Evolutionary conservation across 2,888 invertebrate genomes (phyloP).

Genomic region (Ectemnius cavifrons): DNA sequence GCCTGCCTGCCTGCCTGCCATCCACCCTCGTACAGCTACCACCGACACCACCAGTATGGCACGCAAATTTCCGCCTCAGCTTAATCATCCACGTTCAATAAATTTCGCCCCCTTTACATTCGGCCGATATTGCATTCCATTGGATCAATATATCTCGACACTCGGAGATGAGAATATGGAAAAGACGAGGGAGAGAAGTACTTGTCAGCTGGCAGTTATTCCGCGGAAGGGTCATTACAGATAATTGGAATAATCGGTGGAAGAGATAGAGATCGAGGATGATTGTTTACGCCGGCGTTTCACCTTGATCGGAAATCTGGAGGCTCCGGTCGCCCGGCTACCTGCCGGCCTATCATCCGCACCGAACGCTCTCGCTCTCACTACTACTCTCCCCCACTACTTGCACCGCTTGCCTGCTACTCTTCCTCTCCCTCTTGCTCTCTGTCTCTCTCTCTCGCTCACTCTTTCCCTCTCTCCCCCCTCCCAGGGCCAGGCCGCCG

Average conservation of each 20-base stretch:
- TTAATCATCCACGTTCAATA: too few relatives aligned
- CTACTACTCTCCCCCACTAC: neutral
- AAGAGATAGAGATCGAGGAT: too few relatives aligned
- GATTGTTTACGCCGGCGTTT: too few relatives aligned
- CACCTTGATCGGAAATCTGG: too few relatives aligned
- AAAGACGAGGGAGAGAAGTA: too few relatives aligned
- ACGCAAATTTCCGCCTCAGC: neutral
- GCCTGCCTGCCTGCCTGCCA: constrained; percentile 11
- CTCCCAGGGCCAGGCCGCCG: neutral
- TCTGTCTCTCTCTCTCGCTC: neutral
- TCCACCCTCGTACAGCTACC: constrained; percentile 18
- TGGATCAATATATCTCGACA: too few relatives aligned
- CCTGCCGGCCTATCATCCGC: constrained; percentile 22
- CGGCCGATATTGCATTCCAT: too few relatives aligned
- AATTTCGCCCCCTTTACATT: too few relatives aligned
- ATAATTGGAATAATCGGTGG: too few relatives aligned
- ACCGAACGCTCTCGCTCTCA: constrained; percentile 14
- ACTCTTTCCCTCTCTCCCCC: constrained; percentile 3
- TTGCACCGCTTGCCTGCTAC: neutral
- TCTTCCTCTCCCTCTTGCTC: neutral
- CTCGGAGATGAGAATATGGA: too few relatives aligned
- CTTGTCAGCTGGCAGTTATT: too few relatives aligned
- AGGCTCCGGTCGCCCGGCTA: constrained; percentile 13
- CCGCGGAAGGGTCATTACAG: too few relatives aligned
- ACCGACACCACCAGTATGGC: neutral